Conservation (phyloP, 2,113 vertebrate genomes). For the Cynopterus brachyotis region DNA sequence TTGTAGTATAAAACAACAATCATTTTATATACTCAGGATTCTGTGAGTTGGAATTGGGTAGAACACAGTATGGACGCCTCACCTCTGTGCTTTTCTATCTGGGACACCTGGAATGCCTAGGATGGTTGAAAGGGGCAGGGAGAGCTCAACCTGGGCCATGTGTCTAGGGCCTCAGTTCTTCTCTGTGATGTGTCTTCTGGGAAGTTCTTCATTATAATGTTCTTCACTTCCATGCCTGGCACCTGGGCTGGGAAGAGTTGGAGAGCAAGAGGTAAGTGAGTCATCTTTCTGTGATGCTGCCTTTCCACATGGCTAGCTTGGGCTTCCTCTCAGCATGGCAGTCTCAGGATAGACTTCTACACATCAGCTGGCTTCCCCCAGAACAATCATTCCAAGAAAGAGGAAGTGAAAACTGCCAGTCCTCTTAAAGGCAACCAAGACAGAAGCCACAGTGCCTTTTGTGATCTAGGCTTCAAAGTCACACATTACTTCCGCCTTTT, state of each 20-base stretch:
- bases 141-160: neutral
- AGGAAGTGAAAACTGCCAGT: neutral
- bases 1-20: neutral
- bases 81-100: neutral
- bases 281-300: neutral
- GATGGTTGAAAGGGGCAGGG: neutral
- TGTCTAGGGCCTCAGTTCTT: neutral
- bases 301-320: neutral
- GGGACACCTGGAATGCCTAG: neutral
- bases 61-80: neutral
- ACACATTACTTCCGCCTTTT: neutral
- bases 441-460: neutral
- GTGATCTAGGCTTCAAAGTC: neutral
- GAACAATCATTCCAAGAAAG: neutral
- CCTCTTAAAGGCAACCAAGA: neutral
- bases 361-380: neutral
- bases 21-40: neutral
- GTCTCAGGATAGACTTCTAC: neutral
- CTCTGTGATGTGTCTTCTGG: neutral
- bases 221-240: neutral
- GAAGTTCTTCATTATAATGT: neutral
- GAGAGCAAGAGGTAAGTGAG: neutral
- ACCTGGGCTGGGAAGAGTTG: neutral
- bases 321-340: neutral
- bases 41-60: neutral